Evolutionary conservation across 2,888 invertebrate species (phyloP).

Genomic region (Augiades crinisus): DNA sequence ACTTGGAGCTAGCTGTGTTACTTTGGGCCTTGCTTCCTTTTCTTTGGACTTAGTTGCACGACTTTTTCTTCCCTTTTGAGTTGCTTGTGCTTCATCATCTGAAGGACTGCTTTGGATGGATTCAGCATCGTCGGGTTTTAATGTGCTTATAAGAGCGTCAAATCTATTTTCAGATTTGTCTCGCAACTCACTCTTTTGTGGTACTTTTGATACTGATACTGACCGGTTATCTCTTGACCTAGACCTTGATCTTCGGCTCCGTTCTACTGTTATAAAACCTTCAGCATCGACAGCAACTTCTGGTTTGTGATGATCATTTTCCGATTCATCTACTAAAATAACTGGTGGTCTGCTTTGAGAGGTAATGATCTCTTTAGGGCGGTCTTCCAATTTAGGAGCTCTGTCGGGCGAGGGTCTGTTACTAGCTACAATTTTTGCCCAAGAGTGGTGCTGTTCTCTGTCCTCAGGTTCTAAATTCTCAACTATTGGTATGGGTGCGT

Average conservation of each 20-base stretch:
- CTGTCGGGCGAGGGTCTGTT: slow-evolving; percentile 60
- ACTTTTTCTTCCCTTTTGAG: slow-evolving; percentile 50
- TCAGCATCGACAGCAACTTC: slow-evolving; percentile 60
- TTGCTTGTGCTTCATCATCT: slow-evolving; percentile 43
- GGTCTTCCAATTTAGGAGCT: slow-evolving; percentile 39
- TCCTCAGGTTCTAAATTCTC: slow-evolving; percentile 29
- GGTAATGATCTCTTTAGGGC: slow-evolving; percentile 29
- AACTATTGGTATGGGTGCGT: slow-evolving; percentile 28
- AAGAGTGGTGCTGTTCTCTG: slow-evolving; percentile 46
- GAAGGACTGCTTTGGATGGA: slow-evolving; percentile 37
- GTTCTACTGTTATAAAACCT: slow-evolving; percentile 74
- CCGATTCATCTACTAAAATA: slow-evolving; percentile 64
- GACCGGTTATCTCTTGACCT: slow-evolving; percentile 75
- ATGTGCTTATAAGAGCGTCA: slow-evolving; percentile 50
- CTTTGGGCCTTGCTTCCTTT: slow-evolving; percentile 55
- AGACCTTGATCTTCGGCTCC: slow-evolving; percentile 76
- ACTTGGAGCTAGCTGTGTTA: slow-evolving; percentile 36
- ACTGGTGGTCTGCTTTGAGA: slow-evolving; percentile 47
- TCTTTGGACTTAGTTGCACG: slow-evolving; percentile 65
- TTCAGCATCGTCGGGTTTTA: slow-evolving; percentile 48
- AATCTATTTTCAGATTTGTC: slow-evolving; percentile 63
- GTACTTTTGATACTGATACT: slow-evolving; percentile 44
- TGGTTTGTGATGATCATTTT: slow-evolving; percentile 44
- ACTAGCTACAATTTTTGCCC: slow-evolving; percentile 69
- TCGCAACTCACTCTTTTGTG: slow-evolving; percentile 42